Conservation (phyloP, 2,113 vertebrate genomes). For the Ceyx melanurus region DNA sequence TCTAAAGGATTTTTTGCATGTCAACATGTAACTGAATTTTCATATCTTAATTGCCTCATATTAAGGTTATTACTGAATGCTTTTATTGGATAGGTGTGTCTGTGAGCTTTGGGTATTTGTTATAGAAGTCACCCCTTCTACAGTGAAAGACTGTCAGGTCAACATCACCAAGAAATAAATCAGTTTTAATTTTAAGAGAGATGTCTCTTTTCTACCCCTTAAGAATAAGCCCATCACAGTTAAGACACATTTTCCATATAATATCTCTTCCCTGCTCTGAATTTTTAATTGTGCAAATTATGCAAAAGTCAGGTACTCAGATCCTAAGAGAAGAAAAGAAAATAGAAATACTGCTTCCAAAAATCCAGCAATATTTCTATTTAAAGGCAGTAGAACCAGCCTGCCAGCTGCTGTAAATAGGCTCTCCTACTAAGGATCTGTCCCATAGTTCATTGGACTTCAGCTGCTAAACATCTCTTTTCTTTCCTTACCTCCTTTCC, state of each 20-base stretch:
- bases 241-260: background rate
- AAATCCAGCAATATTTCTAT: background rate
- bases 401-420: background rate
- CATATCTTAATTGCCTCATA: background rate
- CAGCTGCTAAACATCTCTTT: background rate
- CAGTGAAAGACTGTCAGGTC: background rate
- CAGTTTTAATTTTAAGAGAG: background rate
- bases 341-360: background rate
- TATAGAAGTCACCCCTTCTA: background rate
- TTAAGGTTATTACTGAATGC: background rate
- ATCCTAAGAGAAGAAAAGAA: background rate
- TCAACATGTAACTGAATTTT: constrained; percentile 1
- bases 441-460: background rate
- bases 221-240: background rate
- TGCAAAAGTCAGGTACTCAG: background rate
- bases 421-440: background rate
- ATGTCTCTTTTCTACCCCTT: background rate
- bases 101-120: background rate
- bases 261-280: background rate
- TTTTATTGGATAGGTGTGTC: background rate
- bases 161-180: background rate
- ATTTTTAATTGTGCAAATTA: background rate
- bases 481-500: background rate
- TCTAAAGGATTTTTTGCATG: background rate
- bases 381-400: background rate